These are phyloP conservation scores for Plectrocnemia conspersa DNA, from an alignment of 1,140 invertebrate genomes.

Conservation along the genomic window DNA sequence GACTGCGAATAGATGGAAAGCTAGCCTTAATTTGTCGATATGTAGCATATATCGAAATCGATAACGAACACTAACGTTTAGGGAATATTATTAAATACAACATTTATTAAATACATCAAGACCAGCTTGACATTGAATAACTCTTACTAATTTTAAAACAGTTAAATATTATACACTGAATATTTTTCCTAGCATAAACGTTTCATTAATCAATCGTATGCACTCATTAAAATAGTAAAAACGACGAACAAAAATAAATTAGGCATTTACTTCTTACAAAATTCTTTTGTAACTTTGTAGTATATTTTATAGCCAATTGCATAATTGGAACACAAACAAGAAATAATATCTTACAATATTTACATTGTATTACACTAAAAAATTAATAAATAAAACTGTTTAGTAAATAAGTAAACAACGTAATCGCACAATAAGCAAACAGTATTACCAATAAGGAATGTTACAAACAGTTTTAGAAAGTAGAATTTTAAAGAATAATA, in stretches of 20 bases:
- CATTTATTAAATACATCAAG: constrained; percentile 26
- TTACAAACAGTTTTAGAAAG: no score
- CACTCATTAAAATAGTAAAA: neutral
- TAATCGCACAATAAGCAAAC: no score
- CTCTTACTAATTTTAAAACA: constrained; percentile 9
- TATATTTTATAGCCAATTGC: no score
- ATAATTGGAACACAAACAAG: no score
- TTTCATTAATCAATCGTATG: constrained; percentile 2
- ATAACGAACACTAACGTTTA: neutral
- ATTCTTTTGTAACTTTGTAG: constrained; percentile 1
- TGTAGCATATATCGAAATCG: neutral
- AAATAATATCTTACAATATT: no score
- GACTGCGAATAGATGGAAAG: no score
- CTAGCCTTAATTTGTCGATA: constrained; percentile 1
- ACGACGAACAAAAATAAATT: neutral
- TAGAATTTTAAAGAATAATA: no score
- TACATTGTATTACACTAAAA: no score
- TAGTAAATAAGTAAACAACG: no score
- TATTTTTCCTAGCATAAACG: constrained; percentile 13
- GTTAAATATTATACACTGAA: constrained; percentile 13
- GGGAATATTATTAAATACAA: constrained; percentile 14
- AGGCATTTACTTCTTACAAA: neutral
- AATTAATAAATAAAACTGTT: no score
- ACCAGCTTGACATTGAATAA: constrained; percentile 30
- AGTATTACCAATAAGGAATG: no score